A percentile compares a stretch with the other conserved stretches of the same genome.
These are phyloP conservation scores for Varanus salvator DNA, from an alignment of 2,113 vertebrate species.

Conservation along the genomic window DNA sequence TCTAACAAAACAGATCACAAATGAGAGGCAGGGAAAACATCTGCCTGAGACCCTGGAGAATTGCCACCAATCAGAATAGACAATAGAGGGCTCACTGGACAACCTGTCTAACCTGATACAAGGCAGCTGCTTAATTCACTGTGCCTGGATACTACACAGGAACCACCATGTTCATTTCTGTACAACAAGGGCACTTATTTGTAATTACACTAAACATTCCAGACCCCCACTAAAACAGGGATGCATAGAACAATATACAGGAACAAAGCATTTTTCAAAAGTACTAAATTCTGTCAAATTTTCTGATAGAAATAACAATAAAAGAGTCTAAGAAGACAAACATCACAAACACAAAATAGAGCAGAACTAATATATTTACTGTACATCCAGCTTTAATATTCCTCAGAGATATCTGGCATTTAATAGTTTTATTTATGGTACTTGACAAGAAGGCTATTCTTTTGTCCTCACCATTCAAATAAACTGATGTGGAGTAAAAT, in stretches of 20 bases:
- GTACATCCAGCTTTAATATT: conserved; percentile 71
- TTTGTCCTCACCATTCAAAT: conserved; percentile 73
- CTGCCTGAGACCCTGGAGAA: neutral
- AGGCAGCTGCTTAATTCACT: neutral
- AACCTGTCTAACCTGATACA: neutral
- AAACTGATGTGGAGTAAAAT: conserved; percentile 62
- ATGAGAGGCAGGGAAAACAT: neutral
- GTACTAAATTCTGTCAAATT: conserved; percentile 21
- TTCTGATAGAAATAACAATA: conserved; percentile 38
- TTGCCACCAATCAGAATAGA: neutral
- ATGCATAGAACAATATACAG: neutral
- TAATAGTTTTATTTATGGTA: conserved; percentile 75
- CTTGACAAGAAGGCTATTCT: conserved; percentile 71
- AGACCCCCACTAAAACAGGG: no score
- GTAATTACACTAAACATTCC: neutral
- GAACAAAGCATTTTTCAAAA: conserved; percentile 38
- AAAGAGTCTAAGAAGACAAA: conserved; percentile 57
- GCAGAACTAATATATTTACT: conserved; percentile 76
- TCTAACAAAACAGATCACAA: neutral
- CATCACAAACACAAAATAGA: conserved; percentile 69
- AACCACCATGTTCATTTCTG: neutral
- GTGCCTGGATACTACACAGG: neutral
- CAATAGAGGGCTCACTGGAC: neutral
- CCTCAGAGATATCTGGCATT: conserved; percentile 67
- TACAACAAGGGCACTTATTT: neutral